Base-by-base conservation (phyloP, 30 jellyfish, hydroid and myxozoan species). In the Euphysa ruthae region DNA sequence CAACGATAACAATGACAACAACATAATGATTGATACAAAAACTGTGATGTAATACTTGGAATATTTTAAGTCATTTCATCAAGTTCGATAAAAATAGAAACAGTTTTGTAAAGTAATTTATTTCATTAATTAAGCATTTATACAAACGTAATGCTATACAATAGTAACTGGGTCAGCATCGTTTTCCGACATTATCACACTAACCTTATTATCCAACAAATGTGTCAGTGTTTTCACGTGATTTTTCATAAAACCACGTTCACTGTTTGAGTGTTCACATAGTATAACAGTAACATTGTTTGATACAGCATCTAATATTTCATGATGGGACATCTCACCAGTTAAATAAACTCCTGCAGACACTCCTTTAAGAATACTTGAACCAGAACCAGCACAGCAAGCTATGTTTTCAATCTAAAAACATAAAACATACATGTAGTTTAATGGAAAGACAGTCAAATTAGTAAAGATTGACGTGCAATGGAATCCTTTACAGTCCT, bases 311-410 rank as follows among this genome's bases (percentile, higher is more conserved):
- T 91, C 98, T n/a, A 91, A 62, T 1, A 91, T 73, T 8, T 82
- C 95, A 78, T 91, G 99, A 43, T 91, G 99, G 10, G 93, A 71
- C 94, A 91, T 72, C 60, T 91, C 99, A 12, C 99, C 99, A 14
- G 99, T 69, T 23, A 91, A 32, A 72, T 69, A 82, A 7, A 83
- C 83, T 38, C 77, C 94, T 1, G 93, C 94, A 19, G 50, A 30
- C 25, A 83, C 93, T 7, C 96, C 94, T 15, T 68, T 64, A 57
- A 91, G 72, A 44, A 91, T 73, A 42, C 82, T 65, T 27, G 92
- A 88, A 6, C 99, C 99, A 12, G 99, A 83, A 18, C 99, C 99
- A 64, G 99, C 96, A 61, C 96, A 83, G 30, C 72, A 88, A 0
- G 96, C 99, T 20, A 92, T 85, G 13, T 75, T 77, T 23, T 52